Percentiles rank a stretch among this genome's conserved stretches.
Evolutionary conservation across 35 echinoderm and acorn worm genomes (phyloP).

Genomic region (Holothuria glaberrima): DNA sequence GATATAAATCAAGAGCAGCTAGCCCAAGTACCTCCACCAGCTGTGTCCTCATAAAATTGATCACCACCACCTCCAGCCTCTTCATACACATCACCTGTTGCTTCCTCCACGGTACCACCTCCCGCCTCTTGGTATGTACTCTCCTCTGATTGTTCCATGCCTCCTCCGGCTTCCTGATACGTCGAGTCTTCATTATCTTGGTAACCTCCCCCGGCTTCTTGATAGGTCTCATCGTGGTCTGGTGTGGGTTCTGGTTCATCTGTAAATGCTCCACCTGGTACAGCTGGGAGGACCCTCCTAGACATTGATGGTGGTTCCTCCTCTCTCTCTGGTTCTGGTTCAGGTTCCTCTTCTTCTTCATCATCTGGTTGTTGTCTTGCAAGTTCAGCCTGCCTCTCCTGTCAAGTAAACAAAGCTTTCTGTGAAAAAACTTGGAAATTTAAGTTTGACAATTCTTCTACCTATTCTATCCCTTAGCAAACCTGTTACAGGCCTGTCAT

Average conservation of each 20-base stretch:
- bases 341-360: conserved; percentile 42
- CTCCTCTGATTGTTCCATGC: conserved; percentile 43
- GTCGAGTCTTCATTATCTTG: conserved; percentile 7
- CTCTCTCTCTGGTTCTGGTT: conserved; percentile 28
- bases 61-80: conserved; percentile 39
- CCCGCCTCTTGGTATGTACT: conserved; percentile 36
- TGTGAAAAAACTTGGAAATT: too few species aligned
- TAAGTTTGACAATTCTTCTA: too few species aligned
- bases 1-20: background rate
- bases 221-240: conserved; percentile 20
- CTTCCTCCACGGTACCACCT: conserved; percentile 39
- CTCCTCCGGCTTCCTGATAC: conserved; percentile 55
- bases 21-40: conserved; percentile 19
- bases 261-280: background rate
- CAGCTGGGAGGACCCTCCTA: conserved; percentile 25
- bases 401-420: background rate
- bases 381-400: conserved; percentile 51
- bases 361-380: conserved; percentile 56
- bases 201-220: background rate
- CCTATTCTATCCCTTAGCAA: too few species aligned
- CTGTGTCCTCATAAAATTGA: conserved; percentile 38
- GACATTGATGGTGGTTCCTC: background rate
- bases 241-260: conserved; percentile 13
- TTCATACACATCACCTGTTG: conserved; percentile 51
- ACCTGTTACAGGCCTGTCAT: too few species aligned